Evolutionary conservation across 2,113 vertebrate genomes (phyloP).

Genomic region (Pantherophis guttatus): DNA sequence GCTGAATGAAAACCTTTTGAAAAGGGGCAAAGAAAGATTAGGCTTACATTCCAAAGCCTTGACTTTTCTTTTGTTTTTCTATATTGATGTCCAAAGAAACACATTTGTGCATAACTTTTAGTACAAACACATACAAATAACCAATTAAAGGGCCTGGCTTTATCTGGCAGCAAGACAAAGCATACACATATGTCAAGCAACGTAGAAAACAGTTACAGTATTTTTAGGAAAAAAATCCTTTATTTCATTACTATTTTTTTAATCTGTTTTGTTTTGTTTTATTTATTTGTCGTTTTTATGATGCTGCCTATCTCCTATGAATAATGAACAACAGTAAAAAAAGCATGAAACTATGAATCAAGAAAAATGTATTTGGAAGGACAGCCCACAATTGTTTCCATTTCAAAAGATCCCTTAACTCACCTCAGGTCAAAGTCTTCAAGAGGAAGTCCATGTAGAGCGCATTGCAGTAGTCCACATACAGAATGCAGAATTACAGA

Average conservation of each 20-base stretch:
- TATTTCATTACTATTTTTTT: not conserved
- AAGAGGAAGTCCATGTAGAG: not conserved
- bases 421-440: not conserved
- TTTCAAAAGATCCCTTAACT: not conserved
- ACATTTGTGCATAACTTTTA: not conserved
- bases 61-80: slow-evolving; percentile 27
- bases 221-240: not conserved
- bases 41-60: slow-evolving; percentile 31
- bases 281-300: not conserved
- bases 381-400: not conserved
- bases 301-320: not conserved
- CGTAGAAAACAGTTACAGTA: not conserved
- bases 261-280: not conserved
- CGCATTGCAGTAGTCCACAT: not conserved
- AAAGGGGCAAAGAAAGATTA: slow-evolving; percentile 26
- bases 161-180: not conserved
- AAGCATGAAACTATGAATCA: not conserved
- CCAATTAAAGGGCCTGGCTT: slow-evolving; percentile 4
- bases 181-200: not conserved
- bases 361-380: not conserved
- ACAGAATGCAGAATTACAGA: not conserved
- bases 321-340: not conserved
- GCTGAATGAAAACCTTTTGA: slow-evolving; percentile 39
- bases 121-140: slow-evolving; percentile 2
- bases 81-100: slow-evolving; percentile 7